Evolutionary conservation across 2,888 invertebrate genomes (phyloP), one percentile per base, ranked within the genome.

Genomic region (Drosophila antonietae): DNA sequence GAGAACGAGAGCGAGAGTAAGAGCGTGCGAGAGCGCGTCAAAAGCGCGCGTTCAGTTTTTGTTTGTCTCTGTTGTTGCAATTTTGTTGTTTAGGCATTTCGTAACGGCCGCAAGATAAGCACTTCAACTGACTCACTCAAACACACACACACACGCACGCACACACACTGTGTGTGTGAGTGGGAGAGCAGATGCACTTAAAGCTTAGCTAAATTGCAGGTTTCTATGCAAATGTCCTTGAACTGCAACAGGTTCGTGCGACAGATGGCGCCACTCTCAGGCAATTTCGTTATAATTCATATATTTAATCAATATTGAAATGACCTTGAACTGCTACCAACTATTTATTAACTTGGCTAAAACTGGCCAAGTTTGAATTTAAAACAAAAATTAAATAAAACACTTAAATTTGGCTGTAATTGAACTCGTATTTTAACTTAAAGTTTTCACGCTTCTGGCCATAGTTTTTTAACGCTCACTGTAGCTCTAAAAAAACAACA

Each of bases 221-320:
- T 33, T 39, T 20, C 49, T 55, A 55, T 66, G 66, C 49, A 63
- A 61, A 52, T 71, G 72, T 77, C 77, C 77, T 77, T 78, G 69
- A 58, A 56, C 53, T 67, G 77, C 77, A 77, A 77, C 77, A 77
- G 73, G 77, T 77, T 77, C 76, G 49, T 28, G 37, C 58, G 18
- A 14, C 55, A 62, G 52, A n/a, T 60, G 43, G 60, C 65, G 52
- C 44, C 52, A 18, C 15, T 18, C 44, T 9, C 56, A 43, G 55
- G 53, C 68, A 49, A 43, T 23, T 37, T 14, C 1, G 7, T 6
- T 12, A 15, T 18, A 23, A 18, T 33, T 33, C n/a, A n/a, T 2
- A 12, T 28, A 56, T 31, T 51, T 55, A 73, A 73, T 73, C 73
- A 62, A 73, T 73, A 73, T 35, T 62, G 20, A 2, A 18, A 18